Evolutionary conservation across 2,888 invertebrate species (phyloP).

Genomic region (Homarus gammarus): DNA sequence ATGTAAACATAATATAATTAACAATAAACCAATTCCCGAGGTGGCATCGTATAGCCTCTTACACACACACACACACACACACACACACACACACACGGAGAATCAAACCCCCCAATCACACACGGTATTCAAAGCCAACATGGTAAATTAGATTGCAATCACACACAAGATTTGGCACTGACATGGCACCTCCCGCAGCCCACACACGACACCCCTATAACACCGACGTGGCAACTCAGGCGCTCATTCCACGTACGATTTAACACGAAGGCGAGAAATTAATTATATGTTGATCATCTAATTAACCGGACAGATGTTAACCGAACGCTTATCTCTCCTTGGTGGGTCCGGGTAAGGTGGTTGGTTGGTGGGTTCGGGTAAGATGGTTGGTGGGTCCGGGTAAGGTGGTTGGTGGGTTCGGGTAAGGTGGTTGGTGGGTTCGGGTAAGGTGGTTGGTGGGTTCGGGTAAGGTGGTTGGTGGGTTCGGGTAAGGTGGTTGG

Average conservation of each 20-base stretch:
- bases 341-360: background rate
- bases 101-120: background rate
- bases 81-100: background rate
- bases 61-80: too few relatives aligned
- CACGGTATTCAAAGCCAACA: background rate
- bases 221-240: too few relatives aligned
- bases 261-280: background rate
- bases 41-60: too few relatives aligned
- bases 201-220: background rate
- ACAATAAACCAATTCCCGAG: background rate
- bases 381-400: too few relatives aligned
- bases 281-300: background rate
- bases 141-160: background rate
- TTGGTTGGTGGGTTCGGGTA: too few relatives aligned
- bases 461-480: too few relatives aligned
- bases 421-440: too few relatives aligned
- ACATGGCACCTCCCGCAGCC: background rate
- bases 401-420: too few relatives aligned
- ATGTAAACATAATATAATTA: background rate
- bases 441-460: too few relatives aligned
- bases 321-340: background rate
- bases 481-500: too few relatives aligned
- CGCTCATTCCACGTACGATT: background rate
- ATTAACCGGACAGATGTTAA: background rate
- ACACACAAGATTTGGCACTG: background rate